Evolutionary conservation across 2,888 invertebrate genomes (phyloP), one percentile per base, ranked within the genome.

Genomic region (Drosophila lacicola): DNA sequence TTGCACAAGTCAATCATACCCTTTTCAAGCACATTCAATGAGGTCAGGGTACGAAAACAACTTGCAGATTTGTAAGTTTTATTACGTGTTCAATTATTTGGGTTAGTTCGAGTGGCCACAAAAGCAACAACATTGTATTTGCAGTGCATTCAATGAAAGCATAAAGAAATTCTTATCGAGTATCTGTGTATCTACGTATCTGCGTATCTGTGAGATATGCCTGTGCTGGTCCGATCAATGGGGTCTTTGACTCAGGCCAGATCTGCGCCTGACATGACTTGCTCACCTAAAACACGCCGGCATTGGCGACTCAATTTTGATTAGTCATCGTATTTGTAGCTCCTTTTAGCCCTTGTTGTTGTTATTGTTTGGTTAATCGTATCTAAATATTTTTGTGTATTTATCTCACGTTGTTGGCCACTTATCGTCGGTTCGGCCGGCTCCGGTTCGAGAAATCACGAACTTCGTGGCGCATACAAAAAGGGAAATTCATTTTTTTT

Each of bases 381-480:
- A 71, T 80, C 74, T 67, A 75, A 87, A 84, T 70, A 84, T 76
- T 79, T 71, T 79, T 82, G 67, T 74, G 78, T 80, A 83, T 88
- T 83, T 83, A 86, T 78, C 81, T 80, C 87, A 86, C 88, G 84
- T 83, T 74, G 70, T 49, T 60, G 80, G 68, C 77, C 80, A 71
- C 76, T 78, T 78, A 78, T 76, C 77, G 77, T 63, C 41, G 53
- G 50, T 42, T 57, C 63, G 55, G 51, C 53, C 21, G 57, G 34
- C 54, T 55, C 19, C 44, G 51, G 49, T 42, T 61, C 78, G 47
- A 63, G 57, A 29, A 73, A 41, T 66, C 77, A 80, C 86, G 80
- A 85, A 74, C 51, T 82, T 82, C 70, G 78, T 71, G 69, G 82
- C 70, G 83, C 80, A 88, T 82, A 80, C 81, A 83, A 88, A 86